These are phyloP conservation scores for Drosophila longiperda DNA, from an alignment of 2,888 invertebrate species.

Conservation along the genomic window DNA sequence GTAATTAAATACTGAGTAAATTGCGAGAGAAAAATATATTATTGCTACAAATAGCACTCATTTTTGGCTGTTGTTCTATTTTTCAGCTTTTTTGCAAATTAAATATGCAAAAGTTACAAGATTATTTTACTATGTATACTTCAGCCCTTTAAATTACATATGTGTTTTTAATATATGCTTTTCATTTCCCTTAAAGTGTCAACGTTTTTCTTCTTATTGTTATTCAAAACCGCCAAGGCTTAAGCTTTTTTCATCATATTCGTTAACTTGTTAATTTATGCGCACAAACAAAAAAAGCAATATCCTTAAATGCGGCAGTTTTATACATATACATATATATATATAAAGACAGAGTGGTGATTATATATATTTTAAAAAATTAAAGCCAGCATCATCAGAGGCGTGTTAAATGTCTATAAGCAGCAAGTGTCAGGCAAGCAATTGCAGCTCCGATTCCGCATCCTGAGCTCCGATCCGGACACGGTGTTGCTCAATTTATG, in stretches of 20 bases:
- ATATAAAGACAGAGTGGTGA: conserved; percentile 20
- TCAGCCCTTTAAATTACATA: not conserved
- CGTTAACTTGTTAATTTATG: conserved; percentile 60
- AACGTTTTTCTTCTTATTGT: not conserved
- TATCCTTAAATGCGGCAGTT: conserved; percentile 35
- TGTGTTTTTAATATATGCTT: conserved; percentile 8
- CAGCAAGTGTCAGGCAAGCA: conserved; percentile 73
- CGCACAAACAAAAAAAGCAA: conserved; percentile 60
- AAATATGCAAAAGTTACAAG: not conserved
- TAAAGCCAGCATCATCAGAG: conserved; percentile 31
- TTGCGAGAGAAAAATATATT: not conserved
- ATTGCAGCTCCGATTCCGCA: conserved; percentile 55
- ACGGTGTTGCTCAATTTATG: conserved; percentile 70
- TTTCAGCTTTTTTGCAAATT: not conserved
- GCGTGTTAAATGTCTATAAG: conserved; percentile 72
- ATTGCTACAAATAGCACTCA: not conserved
- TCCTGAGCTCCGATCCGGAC: not conserved
- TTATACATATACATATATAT: conserved; percentile 1
- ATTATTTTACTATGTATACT: not conserved
- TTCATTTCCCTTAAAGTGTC: conserved; percentile 10
- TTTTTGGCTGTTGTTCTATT: not conserved
- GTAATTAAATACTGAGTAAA: not conserved
- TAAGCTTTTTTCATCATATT: conserved; percentile 11
- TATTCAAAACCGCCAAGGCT: not conserved
- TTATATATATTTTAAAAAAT: conserved; percentile 42